These are phyloP conservation scores for Hirtodrosophila duncani DNA, from an alignment of 2,888 invertebrate species.

Conservation along the genomic window DNA sequence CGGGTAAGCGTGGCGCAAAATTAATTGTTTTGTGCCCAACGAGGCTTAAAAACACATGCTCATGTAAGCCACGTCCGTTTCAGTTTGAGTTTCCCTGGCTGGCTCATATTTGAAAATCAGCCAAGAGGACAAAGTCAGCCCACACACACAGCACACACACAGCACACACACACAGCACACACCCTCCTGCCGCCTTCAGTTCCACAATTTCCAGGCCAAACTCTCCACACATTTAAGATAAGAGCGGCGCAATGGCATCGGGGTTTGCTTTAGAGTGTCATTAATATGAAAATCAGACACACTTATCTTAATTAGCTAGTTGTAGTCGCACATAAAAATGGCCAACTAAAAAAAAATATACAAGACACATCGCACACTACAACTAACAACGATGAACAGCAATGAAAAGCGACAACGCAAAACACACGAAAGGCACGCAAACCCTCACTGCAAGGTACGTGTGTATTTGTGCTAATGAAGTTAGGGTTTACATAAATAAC, in stretches of 20 bases:
- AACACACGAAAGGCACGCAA: conserved; percentile 28
- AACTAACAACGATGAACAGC: conserved; percentile 16
- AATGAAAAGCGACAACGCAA: no score
- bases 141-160: conserved; percentile 14
- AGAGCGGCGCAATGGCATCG: conserved; percentile 56
- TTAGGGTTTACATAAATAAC: conserved; percentile 10
- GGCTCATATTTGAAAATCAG: conserved; percentile 28
- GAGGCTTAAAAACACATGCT: conserved; percentile 73
- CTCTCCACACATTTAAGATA: conserved; percentile 63
- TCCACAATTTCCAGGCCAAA: no score
- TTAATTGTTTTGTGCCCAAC: conserved; percentile 74
- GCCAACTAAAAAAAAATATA: conserved; percentile 20
- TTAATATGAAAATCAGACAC: conserved; percentile 73
- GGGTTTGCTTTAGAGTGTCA: conserved; percentile 68
- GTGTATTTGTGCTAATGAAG: no score
- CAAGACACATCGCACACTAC: conserved; percentile 23
- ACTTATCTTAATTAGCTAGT: conserved; percentile 72
- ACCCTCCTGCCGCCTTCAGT: conserved; percentile 3
- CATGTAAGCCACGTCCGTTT: conserved; percentile 71
- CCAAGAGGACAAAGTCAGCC: no score
- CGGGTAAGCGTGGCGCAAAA: conserved; percentile 65
- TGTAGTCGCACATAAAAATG: conserved; percentile 39
- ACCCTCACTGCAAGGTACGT: background rate
- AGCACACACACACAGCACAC: conserved; percentile 2
- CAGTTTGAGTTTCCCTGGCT: conserved; percentile 13